A percentile compares a stretch with the other conserved stretches of the same genome.
These are phyloP conservation scores for Amblyjoppa proteus DNA, from an alignment of 2,888 invertebrate genomes.

Conservation along the genomic window DNA sequence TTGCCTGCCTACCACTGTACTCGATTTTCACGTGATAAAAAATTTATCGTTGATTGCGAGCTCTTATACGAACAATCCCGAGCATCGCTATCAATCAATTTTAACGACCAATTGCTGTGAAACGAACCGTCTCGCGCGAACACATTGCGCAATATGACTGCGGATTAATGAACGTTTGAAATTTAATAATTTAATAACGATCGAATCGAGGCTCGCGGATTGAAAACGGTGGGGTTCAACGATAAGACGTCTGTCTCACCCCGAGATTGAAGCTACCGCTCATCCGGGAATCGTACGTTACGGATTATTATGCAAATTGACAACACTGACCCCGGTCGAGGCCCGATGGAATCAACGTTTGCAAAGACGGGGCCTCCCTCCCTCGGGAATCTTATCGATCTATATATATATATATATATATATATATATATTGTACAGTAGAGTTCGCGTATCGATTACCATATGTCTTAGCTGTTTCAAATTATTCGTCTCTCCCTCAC, in stretches of 20 bases:
- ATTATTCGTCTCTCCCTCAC: conserved; percentile 33
- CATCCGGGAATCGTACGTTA: conserved; percentile 72
- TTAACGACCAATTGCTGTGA: background rate
- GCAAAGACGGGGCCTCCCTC: conserved; percentile 29
- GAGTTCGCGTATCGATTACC: conserved; percentile 55
- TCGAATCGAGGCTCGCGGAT: background rate
- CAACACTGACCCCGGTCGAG: conserved; percentile 39
- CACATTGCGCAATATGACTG: background rate
- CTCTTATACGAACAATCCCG: background rate
- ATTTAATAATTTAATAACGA: background rate
- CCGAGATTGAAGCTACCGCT: background rate
- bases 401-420: background rate
- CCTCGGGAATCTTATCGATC: conserved; percentile 31
- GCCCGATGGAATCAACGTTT: background rate
- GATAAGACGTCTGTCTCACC: background rate
- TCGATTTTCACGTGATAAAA: background rate
- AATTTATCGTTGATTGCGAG: background rate
- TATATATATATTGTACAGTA: conserved; percentile 4
- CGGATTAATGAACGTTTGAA: background rate
- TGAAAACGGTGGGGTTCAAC: background rate
- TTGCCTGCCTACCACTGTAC: no score
- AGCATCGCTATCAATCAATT: background rate
- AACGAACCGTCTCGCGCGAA: background rate
- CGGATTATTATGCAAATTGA: conserved; percentile 73
- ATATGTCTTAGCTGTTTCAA: conserved; percentile 47